These are phyloP conservation scores for Limnothrissa miodon DNA, from an alignment of 2,113 vertebrate genomes.

Conservation along the genomic window DNA sequence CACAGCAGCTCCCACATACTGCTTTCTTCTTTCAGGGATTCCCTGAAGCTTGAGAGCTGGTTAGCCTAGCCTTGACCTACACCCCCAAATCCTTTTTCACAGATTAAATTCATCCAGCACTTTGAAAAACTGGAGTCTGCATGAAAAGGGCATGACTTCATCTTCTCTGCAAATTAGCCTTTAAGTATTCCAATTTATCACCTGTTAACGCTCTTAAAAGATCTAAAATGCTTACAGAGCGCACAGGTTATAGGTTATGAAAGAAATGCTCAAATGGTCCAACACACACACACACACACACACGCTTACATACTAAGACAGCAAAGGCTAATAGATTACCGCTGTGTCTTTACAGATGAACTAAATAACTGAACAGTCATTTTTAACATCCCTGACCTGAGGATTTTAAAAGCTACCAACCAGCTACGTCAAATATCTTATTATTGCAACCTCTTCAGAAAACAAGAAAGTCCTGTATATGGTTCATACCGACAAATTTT, in stretches of 20 bases:
- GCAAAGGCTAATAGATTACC: not conserved
- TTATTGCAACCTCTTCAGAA: not conserved
- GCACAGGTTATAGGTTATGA: not conserved
- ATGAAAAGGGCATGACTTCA: not conserved
- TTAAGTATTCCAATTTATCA: not conserved
- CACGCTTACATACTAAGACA: not conserved
- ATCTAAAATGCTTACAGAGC: not conserved
- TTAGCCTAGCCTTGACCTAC: not conserved
- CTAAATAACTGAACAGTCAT: not conserved
- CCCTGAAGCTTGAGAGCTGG: not conserved
- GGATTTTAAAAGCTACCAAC: not conserved
- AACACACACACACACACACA: no score
- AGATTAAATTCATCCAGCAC: not conserved
- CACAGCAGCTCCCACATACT: not conserved
- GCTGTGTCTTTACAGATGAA: not conserved
- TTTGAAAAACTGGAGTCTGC: not conserved
- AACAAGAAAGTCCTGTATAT: not conserved
- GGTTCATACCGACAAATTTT: not conserved
- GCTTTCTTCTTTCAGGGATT: not conserved
- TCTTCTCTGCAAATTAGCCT: conserved; percentile 13
- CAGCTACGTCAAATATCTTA: not conserved
- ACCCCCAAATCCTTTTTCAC: not conserved
- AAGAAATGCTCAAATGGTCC: not conserved
- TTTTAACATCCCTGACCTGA: not conserved
- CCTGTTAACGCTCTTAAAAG: not conserved